phyloP scores from a whole-genome alignment of 2,797 vertebrate genomes.

The Gastrophryne carolinensis region DNA sequence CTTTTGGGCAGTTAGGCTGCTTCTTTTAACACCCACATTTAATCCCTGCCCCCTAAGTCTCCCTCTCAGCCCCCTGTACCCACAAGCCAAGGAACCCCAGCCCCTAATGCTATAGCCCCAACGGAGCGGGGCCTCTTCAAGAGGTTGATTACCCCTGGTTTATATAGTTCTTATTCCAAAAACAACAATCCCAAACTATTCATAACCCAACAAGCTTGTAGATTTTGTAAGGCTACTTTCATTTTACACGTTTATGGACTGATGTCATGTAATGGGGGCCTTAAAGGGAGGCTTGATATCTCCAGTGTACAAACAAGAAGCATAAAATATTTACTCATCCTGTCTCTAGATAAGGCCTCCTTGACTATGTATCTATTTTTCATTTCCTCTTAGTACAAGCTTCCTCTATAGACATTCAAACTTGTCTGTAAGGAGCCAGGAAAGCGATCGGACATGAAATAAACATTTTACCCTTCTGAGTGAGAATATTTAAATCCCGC shows the following conservation, averaged over 20 bases:
- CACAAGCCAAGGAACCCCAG: no score
- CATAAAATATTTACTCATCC: conserved; percentile 39
- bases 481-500: conserved; percentile 21
- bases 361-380: background rate
- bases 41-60: no score
- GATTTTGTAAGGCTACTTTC: background rate
- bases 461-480: conserved; percentile 35
- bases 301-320: conserved; percentile 28
- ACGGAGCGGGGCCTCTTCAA: no score
- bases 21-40: no score
- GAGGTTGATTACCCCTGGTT: no score
- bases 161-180: no score
- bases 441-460: conserved; percentile 14
- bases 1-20: no score
- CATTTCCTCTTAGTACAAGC: conserved; percentile 10
- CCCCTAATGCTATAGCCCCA: no score
- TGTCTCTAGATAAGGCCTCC: conserved; percentile 2
- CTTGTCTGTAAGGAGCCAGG: conserved; percentile 20
- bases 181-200: background rate
- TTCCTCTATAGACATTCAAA: background rate
- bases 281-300: conserved; percentile 13
- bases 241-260: conserved; percentile 19
- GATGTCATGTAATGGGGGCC: conserved; percentile 24
- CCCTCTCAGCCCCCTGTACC: no score
- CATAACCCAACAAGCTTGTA: background rate